phyloP scores from a whole-genome alignment of 2,888 invertebrate species.

The Aphelenchoides bicaudatus region DNA sequence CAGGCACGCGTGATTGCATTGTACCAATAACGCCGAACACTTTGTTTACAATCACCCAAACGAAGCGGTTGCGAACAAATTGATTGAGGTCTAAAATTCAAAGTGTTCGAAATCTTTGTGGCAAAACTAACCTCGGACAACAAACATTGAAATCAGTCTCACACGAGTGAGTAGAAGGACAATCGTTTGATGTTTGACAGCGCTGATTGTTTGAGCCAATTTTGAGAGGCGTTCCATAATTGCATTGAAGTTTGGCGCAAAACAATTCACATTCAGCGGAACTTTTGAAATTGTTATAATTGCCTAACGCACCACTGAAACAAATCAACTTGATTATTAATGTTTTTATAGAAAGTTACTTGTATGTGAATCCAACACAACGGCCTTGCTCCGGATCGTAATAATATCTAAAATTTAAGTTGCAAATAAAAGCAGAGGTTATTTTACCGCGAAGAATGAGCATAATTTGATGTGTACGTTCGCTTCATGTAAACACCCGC shows the following conservation, averaged over 20 bases:
- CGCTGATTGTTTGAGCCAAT: slow-evolving; percentile 56
- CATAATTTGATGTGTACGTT: slow-evolving; percentile 48
- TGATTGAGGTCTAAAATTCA: neutral
- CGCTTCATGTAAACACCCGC: slow-evolving; percentile 52
- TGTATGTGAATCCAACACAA: slow-evolving; percentile 58
- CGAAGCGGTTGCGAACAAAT: slow-evolving; percentile 60
- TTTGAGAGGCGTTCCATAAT: slow-evolving; percentile 49
- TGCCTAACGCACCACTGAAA: slow-evolving; percentile 58
- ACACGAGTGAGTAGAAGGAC: slow-evolving; percentile 58
- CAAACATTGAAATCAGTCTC: slow-evolving; percentile 59
- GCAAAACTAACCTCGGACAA: slow-evolving; percentile 57
- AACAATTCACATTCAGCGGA: slow-evolving; percentile 57
- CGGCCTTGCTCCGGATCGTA: slow-evolving; percentile 58
- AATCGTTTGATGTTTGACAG: slow-evolving; percentile 54
- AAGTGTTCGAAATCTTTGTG: slow-evolving; percentile 37
- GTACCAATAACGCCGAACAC: slow-evolving; percentile 56
- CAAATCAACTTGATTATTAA: no score
- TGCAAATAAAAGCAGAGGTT: no score
- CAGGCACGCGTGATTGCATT: slow-evolving; percentile 57
- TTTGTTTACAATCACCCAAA: slow-evolving; percentile 58
- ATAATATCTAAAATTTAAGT: no score
- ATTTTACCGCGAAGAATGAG: slow-evolving; percentile 43
- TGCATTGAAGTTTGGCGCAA: slow-evolving; percentile 58
- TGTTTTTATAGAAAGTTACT: no score
- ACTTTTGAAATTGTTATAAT: slow-evolving; percentile 58